Evolutionary conservation across 2,113 vertebrate species (phyloP).

Genomic region (Narcine bancroftii): DNA sequence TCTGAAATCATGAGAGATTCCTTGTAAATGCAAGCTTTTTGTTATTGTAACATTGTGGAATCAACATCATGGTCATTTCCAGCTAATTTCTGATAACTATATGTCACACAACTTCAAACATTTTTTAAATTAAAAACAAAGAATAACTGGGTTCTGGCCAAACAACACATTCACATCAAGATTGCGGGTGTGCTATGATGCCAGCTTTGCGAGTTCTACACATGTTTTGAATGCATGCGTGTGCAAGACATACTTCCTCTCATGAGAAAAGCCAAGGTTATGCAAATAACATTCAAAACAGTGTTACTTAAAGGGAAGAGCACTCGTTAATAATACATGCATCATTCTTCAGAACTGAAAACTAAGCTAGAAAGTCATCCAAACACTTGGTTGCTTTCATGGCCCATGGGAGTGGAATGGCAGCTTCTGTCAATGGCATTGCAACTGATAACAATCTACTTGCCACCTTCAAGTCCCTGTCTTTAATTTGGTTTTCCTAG

Average conservation of each 20-base stretch:
- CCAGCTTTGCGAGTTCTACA: not conserved
- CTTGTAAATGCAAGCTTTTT: not conserved
- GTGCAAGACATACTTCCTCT: not conserved
- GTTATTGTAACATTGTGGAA: not conserved
- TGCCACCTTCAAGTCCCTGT: not conserved
- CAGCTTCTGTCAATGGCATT: not conserved
- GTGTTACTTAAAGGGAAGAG: not conserved
- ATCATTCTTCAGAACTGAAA: not conserved
- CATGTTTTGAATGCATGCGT: not conserved
- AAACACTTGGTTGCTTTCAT: not conserved
- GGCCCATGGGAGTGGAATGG: not conserved
- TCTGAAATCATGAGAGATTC: not conserved
- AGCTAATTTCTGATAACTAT: not conserved
- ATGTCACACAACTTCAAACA: not conserved
- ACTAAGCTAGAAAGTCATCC: not conserved
- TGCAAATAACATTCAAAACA: not conserved
- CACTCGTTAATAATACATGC: not conserved
- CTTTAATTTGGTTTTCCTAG: not conserved
- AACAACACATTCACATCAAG: not conserved
- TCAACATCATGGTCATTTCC: not conserved
- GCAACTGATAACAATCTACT: not conserved
- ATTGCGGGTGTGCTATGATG: not conserved
- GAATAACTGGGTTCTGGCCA: not conserved
- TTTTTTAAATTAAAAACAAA: not conserved
- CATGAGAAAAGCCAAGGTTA: not conserved